Evolutionary conservation across 2,888 invertebrate genomes (phyloP).

Genomic region (Agrotis puta): DNA sequence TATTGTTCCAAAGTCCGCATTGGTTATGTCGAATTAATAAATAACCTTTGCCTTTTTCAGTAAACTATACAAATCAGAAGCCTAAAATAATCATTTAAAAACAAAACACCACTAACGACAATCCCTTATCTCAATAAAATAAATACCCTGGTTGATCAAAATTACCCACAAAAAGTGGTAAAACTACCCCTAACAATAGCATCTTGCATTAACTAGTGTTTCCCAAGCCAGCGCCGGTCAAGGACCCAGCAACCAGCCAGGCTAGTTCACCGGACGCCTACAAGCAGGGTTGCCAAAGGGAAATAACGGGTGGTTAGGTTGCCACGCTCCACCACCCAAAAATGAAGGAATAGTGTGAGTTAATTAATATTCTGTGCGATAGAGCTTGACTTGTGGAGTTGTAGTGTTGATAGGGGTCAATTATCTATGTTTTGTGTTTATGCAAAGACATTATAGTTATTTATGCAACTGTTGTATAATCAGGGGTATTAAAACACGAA

Average conservation of each 20-base stretch:
- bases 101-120: neutral
- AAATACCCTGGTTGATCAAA: neutral
- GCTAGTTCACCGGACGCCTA: slow-evolving; percentile 74
- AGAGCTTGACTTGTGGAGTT: slow-evolving; percentile 48
- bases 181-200: slow-evolving; percentile 32
- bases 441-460: too few species aligned
- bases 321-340: slow-evolving; percentile 68
- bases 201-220: slow-evolving; percentile 48
- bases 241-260: slow-evolving; percentile 84
- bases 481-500: too few species aligned
- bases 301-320: slow-evolving; percentile 68
- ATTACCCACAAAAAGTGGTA: slow-evolving; percentile 23
- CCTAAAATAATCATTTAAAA: neutral
- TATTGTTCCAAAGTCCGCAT: neutral
- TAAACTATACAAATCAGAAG: neutral
- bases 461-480: too few species aligned
- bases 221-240: slow-evolving; percentile 74
- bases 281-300: slow-evolving; percentile 79
- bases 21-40: neutral
- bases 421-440: neutral
- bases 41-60: neutral
- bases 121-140: neutral
- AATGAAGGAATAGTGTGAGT: slow-evolving; percentile 41
- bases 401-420: slow-evolving; percentile 7
- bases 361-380: slow-evolving; percentile 61